Evolutionary conservation across 2,888 invertebrate genomes (phyloP), one percentile per base, ranked within the genome.

Genomic region (Agrochola litura): DNA sequence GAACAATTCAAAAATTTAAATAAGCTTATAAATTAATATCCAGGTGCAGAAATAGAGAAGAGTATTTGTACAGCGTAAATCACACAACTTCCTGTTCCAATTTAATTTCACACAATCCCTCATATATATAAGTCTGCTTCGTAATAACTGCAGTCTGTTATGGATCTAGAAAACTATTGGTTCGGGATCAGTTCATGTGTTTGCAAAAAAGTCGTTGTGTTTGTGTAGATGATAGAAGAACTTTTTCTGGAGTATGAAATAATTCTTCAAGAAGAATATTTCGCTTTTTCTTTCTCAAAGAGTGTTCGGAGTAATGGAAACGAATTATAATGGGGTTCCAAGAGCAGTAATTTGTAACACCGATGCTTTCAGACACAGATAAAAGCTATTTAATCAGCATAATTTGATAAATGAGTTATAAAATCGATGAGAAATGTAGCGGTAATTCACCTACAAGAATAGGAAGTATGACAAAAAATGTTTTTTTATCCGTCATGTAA

Each of bases 401-500:
- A 65, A 65, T 71, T 64, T 70, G 46, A 71, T 71, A n/a, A 65
- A 66, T 66, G n/a, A 66, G n/a, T 37, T 6, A 46, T 1, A 12
- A 65, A 49, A 49, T n/a, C 12, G 12, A 19, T 49, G 16, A 8
- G 30, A n/a, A 22, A 16, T 25, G 22, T 10, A 70, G 16, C 10
- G 22, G 46, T 46, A 22, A 46, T 64, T 30, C 16, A 70, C 9
- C 6, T 30, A 16, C 14, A 52, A 68, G 37, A 30, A n/a, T 30
- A 30, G 30, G 30, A 2, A 30, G 30, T 30, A 30, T 30, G 30
- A 30, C 30, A 30, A 30, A 30, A 30, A 30, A 30, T 30, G 30
- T 30, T 30, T 30, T 30, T 30, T 30, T 30, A 2, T 30, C 30
- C 30, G 30, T 30, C 30, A 30, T 30, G 30, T 30, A 30, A 2